Percentiles rank a stretch among this genome's conserved stretches.
These are phyloP conservation scores for Eristalinus aeneus DNA, from an alignment of 2,888 invertebrate genomes.

Conservation along the genomic window DNA sequence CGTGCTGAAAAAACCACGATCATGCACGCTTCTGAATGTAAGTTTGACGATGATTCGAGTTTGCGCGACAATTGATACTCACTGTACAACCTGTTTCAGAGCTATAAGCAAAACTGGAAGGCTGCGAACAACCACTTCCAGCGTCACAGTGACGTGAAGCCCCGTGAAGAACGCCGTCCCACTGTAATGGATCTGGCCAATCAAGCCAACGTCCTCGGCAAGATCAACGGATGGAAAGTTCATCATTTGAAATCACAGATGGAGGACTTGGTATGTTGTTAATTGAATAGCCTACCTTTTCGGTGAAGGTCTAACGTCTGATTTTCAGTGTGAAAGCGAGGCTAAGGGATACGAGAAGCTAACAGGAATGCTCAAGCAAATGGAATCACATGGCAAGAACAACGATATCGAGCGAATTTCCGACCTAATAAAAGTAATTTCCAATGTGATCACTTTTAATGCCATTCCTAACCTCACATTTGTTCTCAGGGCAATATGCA, in stretches of 20 bases:
- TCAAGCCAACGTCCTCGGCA: constrained; percentile 92
- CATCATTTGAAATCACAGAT: constrained; percentile 95
- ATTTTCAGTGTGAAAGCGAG: constrained; percentile 82
- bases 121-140: constrained; percentile 88
- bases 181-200: constrained; percentile 94
- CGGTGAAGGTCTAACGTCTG: constrained; percentile 30
- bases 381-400: constrained; percentile 81
- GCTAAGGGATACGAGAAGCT: constrained; percentile 80
- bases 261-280: constrained; percentile 89
- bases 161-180: constrained; percentile 92
- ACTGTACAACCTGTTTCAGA: constrained; percentile 78
- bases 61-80: background rate
- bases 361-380: constrained; percentile 78
- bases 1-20: constrained; percentile 78
- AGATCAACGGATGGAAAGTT: constrained; percentile 97
- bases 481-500: constrained; percentile 93
- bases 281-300: background rate
- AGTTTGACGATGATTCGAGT: constrained; percentile 51
- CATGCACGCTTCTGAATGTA: constrained; percentile 78
- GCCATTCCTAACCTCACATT: background rate
- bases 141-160: constrained; percentile 90
- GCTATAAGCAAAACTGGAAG: constrained; percentile 87
- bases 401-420: constrained; percentile 82
- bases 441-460: rapidly evolving
- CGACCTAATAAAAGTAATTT: constrained; percentile 84